Conservation (phyloP, 2,888 invertebrate genomes). For the Euplexia lucipara region DNA sequence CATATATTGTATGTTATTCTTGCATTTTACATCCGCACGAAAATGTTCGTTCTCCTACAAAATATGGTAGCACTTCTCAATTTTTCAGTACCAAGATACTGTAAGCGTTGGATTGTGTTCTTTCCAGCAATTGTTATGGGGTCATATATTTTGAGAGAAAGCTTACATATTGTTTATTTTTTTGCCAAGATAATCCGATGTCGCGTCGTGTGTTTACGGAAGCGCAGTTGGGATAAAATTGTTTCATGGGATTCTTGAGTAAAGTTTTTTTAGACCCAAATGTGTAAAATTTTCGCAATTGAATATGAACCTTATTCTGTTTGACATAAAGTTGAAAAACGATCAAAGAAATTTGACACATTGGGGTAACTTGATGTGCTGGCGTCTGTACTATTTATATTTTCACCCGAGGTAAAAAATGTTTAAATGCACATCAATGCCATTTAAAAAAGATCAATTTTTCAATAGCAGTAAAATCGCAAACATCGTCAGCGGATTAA, state of each 20-base stretch:
- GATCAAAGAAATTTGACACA: too few relatives aligned
- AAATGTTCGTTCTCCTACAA: slow-evolving; percentile 37
- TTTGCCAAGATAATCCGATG: slow-evolving; percentile 41
- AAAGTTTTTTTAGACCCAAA: too few relatives aligned
- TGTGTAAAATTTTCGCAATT: too few relatives aligned
- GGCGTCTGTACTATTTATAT: too few relatives aligned
- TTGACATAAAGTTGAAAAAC: too few relatives aligned
- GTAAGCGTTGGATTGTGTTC: slow-evolving; percentile 36
- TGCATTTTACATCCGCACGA: slow-evolving; percentile 28
- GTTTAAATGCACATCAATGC: neutral
- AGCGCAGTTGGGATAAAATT: slow-evolving; percentile 23
- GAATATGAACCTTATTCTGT: too few relatives aligned
- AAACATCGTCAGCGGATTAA: slow-evolving; percentile 7
- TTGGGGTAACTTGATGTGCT: too few relatives aligned
- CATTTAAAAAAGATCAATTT: neutral
- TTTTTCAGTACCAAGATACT: slow-evolving; percentile 42
- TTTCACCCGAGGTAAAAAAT: neutral
- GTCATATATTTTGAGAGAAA: slow-evolving; percentile 37
- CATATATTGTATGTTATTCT: slow-evolving; percentile 40
- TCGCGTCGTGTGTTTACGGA: slow-evolving; percentile 27
- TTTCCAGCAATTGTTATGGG: slow-evolving; percentile 42
- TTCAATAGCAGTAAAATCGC: neutral
- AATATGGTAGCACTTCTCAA: slow-evolving; percentile 39
- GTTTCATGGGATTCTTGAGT: slow-evolving; percentile 12
- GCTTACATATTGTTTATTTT: slow-evolving; percentile 40